phyloP scores from a whole-genome alignment of 2,113 vertebrate genomes.

The Sebastes schlegelii region DNA sequence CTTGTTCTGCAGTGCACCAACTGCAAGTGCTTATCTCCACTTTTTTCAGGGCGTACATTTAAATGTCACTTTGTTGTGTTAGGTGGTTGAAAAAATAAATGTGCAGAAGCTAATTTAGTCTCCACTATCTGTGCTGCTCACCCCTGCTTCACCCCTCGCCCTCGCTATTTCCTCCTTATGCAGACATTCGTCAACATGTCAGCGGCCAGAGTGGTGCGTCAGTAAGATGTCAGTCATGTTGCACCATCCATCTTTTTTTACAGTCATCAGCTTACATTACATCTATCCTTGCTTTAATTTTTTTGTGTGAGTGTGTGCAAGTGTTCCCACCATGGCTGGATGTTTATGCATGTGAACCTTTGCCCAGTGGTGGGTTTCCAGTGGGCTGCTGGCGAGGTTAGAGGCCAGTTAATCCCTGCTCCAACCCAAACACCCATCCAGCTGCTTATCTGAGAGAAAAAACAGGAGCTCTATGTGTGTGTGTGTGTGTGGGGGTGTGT shows the following conservation, averaged over 20 bases:
- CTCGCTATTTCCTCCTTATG: background rate
- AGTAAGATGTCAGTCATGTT: background rate
- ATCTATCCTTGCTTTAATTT: slow-evolving; percentile 8
- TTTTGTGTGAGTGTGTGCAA: background rate
- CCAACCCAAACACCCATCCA: slow-evolving; percentile 34
- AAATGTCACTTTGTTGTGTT: background rate
- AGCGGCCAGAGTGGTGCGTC: background rate
- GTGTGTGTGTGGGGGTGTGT: slow-evolving; percentile 10
- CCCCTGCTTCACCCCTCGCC: background rate
- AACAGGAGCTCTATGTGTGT: background rate
- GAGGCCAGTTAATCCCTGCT: slow-evolving; percentile 25
- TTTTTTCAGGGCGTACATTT: background rate
- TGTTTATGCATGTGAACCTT: slow-evolving; percentile 3
- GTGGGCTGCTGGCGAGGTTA: background rate
- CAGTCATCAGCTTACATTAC: background rate
- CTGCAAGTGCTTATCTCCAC: background rate
- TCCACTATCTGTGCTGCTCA: background rate
- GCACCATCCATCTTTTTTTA: background rate
- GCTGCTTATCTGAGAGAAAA: slow-evolving; percentile 42
- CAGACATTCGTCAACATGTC: slow-evolving; percentile 9
- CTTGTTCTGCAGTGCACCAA: background rate
- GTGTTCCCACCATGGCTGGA: background rate
- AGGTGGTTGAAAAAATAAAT: background rate
- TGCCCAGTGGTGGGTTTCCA: slow-evolving; percentile 19
- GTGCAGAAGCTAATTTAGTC: background rate